Evolutionary conservation across 2,888 invertebrate species (phyloP).

Genomic region (Drosophila anomalata): DNA sequence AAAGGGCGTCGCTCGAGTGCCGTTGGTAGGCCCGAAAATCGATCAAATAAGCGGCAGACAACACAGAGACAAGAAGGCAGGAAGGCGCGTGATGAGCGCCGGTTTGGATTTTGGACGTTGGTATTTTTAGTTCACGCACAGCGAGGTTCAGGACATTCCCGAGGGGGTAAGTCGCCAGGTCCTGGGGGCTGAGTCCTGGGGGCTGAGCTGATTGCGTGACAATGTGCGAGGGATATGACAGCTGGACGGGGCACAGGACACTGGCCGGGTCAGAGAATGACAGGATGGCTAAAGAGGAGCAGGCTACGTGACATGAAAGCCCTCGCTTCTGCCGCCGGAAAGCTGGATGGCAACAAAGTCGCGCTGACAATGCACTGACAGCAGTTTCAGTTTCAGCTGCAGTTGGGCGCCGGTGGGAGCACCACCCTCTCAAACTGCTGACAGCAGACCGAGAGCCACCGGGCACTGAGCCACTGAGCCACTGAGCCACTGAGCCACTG

Average conservation of each 20-base stretch:
- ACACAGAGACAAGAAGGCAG: slow-evolving; percentile 14
- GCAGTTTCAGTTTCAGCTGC: slow-evolving; percentile 27
- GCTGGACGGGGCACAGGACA: slow-evolving; percentile 44
- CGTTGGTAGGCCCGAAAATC: slow-evolving; percentile 55
- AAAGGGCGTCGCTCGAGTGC: slow-evolving; percentile 30
- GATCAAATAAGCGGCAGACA: slow-evolving; percentile 52
- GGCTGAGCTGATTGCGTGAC: slow-evolving; percentile 47
- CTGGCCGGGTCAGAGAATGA: neutral
- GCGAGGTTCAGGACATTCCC: neutral
- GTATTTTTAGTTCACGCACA: slow-evolving; percentile 54
- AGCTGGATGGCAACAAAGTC: slow-evolving; percentile 30
- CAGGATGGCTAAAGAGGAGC: slow-evolving; percentile 14
- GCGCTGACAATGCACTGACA: slow-evolving; percentile 33
- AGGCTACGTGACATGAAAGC: slow-evolving; percentile 26
- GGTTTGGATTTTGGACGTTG: slow-evolving; percentile 42
- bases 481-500: slow-evolving; percentile 29
- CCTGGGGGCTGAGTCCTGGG: neutral
- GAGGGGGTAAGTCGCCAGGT: neutral
- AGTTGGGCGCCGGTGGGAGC: neutral
- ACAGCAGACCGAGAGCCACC: neutral
- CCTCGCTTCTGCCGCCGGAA: neutral
- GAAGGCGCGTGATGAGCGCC: slow-evolving; percentile 56
- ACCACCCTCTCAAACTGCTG: slow-evolving; percentile 5
- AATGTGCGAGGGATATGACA: slow-evolving; percentile 59
- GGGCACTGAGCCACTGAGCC: slow-evolving; percentile 5